Percentiles rank a stretch among this genome's conserved stretches.
Conservation (phyloP, 1,140 invertebrate genomes). For the Caenorhabditis elegans region WBcel235 BX284603.4:11561501-11562000, state of each 20-base stretch:
- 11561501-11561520: conserved; percentile 38
- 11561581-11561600: conserved; percentile 19
- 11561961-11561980: not conserved
- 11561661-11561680: not conserved
- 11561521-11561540: too few species aligned
- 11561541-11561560: not conserved
- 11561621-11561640: not conserved
- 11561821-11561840: not conserved
- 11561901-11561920: not conserved
- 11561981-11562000: not conserved
- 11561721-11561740: not conserved
- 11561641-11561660: too few species aligned
- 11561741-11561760: not conserved
- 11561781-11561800: not conserved
- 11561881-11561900: not conserved
- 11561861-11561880: not conserved
- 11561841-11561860: not conserved
- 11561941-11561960: conserved; percentile 6
- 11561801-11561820: not conserved
- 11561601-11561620: not conserved
- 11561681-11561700: not conserved
- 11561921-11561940: not conserved
- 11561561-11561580: conserved; percentile 37
- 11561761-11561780: conserved; percentile 20
- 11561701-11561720: not conserved